A percentile compares a stretch with the other conserved stretches of the same genome.
These are phyloP conservation scores for Schizaphis graminum DNA, from an alignment of 2,888 invertebrate genomes.

Conservation along the genomic window DNA sequence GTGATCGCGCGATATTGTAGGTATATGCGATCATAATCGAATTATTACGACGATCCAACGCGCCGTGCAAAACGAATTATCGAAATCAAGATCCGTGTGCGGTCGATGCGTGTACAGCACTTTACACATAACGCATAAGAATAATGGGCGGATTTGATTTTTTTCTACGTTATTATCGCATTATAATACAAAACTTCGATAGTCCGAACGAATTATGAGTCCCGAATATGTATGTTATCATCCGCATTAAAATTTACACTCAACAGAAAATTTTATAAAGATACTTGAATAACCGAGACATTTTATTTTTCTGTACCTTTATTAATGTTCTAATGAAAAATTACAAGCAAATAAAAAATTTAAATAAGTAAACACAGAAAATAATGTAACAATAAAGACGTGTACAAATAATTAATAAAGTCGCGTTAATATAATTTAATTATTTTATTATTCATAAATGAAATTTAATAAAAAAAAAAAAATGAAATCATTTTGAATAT, in stretches of 20 bases:
- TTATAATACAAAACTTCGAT: neutral
- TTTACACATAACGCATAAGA: neutral
- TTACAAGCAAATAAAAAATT: neutral
- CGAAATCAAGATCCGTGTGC: neutral
- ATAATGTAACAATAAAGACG: neutral
- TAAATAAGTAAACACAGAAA: neutral
- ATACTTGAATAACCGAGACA: neutral
- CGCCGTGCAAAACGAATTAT: slow-evolving; percentile 39
- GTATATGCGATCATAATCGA: slow-evolving; percentile 17
- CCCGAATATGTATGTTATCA: neutral
- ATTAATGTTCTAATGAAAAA: neutral
- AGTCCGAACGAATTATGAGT: neutral
- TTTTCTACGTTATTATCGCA: neutral
- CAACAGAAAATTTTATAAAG: neutral
- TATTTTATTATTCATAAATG: neutral
- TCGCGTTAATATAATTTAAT: neutral
- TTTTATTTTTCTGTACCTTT: neutral
- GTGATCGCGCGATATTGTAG: neutral
- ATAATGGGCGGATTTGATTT: neutral
- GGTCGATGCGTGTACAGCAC: neutral
- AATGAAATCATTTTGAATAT: neutral
- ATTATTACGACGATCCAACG: slow-evolving; percentile 19
- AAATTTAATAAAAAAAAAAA: neutral
- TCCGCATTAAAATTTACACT: neutral
- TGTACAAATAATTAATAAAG: neutral